Conservation (phyloP, 2,888 invertebrate genomes). For the Sphinx pinastri region DNA sequence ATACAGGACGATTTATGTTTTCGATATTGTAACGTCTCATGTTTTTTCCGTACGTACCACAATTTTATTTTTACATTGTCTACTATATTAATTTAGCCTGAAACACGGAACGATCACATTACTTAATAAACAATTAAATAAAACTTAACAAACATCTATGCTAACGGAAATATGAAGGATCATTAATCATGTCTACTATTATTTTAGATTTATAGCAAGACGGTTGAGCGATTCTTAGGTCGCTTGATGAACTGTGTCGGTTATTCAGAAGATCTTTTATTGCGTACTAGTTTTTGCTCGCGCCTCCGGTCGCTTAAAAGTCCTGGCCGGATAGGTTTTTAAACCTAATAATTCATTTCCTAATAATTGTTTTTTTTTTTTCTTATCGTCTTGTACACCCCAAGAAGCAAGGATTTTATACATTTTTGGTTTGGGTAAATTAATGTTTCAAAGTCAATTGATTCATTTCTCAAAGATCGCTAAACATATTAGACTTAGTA, state of each 20-base stretch:
- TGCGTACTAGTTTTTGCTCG: too few relatives aligned
- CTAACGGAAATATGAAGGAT: background rate
- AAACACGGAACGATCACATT: background rate
- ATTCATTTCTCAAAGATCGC: too few relatives aligned
- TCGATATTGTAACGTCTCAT: slow-evolving; percentile 65
- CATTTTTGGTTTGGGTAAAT: too few relatives aligned
- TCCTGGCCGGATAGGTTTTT: too few relatives aligned
- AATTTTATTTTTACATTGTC: background rate
- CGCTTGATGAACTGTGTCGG: background rate
- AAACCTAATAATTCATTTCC: too few relatives aligned
- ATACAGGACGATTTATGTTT: slow-evolving; percentile 70
- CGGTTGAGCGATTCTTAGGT: background rate
- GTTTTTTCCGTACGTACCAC: slow-evolving; percentile 46
- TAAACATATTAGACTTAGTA: too few relatives aligned
- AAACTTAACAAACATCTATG: slow-evolving; percentile 16
- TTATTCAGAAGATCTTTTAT: background rate
- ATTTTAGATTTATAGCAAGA: background rate
- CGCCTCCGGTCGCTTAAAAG: too few relatives aligned
- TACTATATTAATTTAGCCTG: background rate
- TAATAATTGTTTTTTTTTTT: too few relatives aligned
- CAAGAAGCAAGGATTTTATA: too few relatives aligned
- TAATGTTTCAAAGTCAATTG: too few relatives aligned
- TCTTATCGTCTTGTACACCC: too few relatives aligned
- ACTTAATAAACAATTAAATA: slow-evolving; percentile 21
- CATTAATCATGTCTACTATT: slow-evolving; percentile 7